Conservation (phyloP, 1,140 invertebrate species). For the Drosophila santomea region DNA sequence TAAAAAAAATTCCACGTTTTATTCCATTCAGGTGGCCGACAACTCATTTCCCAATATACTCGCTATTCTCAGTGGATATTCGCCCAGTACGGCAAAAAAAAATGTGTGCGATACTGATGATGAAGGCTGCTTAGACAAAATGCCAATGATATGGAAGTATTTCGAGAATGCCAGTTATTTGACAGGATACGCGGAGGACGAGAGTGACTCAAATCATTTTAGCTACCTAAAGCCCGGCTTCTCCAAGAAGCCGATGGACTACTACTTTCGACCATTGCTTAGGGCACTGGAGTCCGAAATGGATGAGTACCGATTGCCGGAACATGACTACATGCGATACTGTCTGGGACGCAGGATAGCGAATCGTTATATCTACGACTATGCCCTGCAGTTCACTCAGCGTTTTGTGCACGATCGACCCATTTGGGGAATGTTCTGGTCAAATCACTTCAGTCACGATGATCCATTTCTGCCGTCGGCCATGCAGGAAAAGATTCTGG, state of each 20-base stretch:
- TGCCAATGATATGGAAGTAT: constrained; percentile 92
- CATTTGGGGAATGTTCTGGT: constrained; percentile 92
- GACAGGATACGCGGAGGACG: constrained; percentile 93
- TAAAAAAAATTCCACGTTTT: no score
- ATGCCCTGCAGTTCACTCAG: constrained; percentile 86
- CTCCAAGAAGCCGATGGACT: constrained; percentile 90
- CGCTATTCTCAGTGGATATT: constrained; percentile 89
- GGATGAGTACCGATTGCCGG: constrained; percentile 16
- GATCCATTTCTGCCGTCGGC: constrained; percentile 88
- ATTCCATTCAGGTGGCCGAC: constrained; percentile 86
- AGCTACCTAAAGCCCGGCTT: constrained; percentile 93
- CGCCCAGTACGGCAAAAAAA: constrained; percentile 82
- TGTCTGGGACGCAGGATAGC: constrained; percentile 87
- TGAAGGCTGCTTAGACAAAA: constrained; percentile 86
- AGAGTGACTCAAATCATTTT: constrained; percentile 90
- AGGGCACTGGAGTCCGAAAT: constrained; percentile 85
- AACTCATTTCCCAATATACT: constrained; percentile 94
- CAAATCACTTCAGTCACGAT: constrained; percentile 91
- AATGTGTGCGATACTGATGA: constrained; percentile 86
- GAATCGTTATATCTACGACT: constrained; percentile 86
- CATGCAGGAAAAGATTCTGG: constrained; percentile 87
- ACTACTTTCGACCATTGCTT: constrained; percentile 91
- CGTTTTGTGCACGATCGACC: constrained; percentile 80
- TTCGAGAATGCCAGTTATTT: constrained; percentile 89
- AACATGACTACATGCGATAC: constrained; percentile 22